These are phyloP conservation scores for Conus ventricosus DNA, from an alignment of 1,140 invertebrate genomes.

Conservation along the genomic window DNA sequence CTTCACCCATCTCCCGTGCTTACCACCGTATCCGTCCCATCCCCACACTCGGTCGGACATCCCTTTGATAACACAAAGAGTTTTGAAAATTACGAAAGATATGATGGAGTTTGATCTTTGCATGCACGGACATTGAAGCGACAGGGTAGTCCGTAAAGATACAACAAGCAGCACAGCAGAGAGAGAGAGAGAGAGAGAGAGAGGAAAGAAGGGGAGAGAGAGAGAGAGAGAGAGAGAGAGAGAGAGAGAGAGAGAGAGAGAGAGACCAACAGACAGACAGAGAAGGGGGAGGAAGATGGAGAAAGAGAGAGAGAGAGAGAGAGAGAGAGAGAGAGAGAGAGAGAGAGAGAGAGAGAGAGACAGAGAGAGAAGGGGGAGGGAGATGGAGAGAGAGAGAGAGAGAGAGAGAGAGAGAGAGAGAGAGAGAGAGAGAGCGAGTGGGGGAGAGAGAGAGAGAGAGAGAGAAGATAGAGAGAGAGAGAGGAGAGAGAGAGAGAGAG, in stretches of 20 bases:
- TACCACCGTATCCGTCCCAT: no score
- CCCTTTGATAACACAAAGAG: no score
- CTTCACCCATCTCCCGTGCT: no score
- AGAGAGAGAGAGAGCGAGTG: no score
- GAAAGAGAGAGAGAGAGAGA: not conserved
- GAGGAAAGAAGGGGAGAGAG: not conserved
- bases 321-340: not conserved
- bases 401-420: no score
- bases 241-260: not conserved
- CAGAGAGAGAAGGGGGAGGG: no score
- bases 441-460: not conserved
- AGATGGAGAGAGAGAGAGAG: no score
- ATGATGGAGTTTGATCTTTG: no score
- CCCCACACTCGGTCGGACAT: no score
- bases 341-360: not conserved
- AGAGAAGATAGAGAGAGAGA: not conserved
- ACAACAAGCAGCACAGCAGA: not conserved
- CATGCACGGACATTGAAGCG: no score
- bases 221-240: slow-evolving; percentile 15
- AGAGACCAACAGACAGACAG: slow-evolving; percentile 9
- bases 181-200: not conserved
- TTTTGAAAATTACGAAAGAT: no score
- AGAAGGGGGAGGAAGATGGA: not conserved
- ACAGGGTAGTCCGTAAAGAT: no score
- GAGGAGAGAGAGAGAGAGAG: not conserved